These are phyloP conservation scores for Chiloscyllium plagiosum DNA, from an alignment of 2,113 vertebrate genomes.

Conservation along the genomic window DNA sequence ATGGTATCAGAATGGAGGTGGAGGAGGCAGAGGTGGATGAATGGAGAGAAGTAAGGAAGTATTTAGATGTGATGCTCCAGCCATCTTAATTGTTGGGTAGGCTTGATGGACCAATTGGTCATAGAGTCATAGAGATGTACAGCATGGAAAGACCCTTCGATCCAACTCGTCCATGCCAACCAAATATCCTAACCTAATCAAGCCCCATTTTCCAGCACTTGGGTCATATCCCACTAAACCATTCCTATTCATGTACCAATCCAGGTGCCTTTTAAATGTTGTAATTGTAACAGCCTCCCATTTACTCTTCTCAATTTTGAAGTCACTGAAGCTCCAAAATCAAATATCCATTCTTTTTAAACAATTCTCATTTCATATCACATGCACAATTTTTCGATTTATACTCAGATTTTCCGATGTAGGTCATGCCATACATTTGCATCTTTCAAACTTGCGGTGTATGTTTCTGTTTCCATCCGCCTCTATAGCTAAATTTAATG, in stretches of 20 bases:
- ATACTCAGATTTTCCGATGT: not conserved
- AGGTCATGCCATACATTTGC: not conserved
- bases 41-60: not conserved
- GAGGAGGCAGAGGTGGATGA: not conserved
- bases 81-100: not conserved
- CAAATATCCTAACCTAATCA: no score
- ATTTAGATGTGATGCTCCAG: not conserved
- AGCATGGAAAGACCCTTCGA: no score
- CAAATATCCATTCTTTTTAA: not conserved
- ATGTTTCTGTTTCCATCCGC: not conserved
- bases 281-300: no score
- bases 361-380: not conserved
- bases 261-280: no score
- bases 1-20: not conserved
- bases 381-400: not conserved
- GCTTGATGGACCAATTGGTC: not conserved
- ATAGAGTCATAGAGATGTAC: no score
- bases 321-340: not conserved
- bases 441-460: not conserved
- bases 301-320: not conserved
- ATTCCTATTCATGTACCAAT: no score
- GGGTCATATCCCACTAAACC: no score
- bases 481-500: slow-evolving; percentile 9
- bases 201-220: no score
- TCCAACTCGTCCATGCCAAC: no score